A percentile compares a stretch with the other conserved stretches of the same genome.
phyloP scores from a whole-genome alignment of 2,888 invertebrate genomes.

The Acanthococcus lagerstroemiae region DNA sequence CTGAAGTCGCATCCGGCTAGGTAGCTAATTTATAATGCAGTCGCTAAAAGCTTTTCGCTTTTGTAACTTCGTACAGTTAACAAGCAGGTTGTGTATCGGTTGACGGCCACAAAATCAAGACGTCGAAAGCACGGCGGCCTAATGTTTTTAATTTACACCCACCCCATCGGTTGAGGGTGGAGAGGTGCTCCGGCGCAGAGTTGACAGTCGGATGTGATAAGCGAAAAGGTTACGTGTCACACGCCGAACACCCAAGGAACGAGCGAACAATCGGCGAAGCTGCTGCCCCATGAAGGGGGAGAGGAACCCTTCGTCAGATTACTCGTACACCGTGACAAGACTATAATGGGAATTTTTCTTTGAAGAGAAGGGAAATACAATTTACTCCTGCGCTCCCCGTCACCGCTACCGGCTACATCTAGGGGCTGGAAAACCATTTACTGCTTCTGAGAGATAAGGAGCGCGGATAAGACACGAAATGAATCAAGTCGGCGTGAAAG shows the following conservation, averaged over 20 bases:
- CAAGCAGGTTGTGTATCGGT: too few species aligned
- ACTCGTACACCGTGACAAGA: conserved; percentile 14
- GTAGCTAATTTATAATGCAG: too few species aligned
- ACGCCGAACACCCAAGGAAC: too few species aligned
- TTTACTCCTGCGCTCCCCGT: not conserved
- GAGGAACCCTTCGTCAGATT: conserved; percentile 3
- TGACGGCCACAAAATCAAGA: too few species aligned
- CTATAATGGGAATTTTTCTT: conserved; percentile 26
- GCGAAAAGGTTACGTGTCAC: conserved; percentile 1
- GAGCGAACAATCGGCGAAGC: too few species aligned
- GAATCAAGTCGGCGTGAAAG: conserved; percentile 17
- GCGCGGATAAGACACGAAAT: conserved; percentile 15
- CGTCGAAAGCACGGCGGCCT: too few species aligned
- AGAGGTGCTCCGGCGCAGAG: too few species aligned
- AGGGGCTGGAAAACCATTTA: conserved; percentile 23
- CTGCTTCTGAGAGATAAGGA: conserved; percentile 21
- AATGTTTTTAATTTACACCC: not conserved
- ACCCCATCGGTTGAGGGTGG: too few species aligned
- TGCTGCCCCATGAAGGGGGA: not conserved
- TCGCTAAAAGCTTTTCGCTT: too few species aligned
- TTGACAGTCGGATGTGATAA: not conserved
- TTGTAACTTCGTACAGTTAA: too few species aligned
- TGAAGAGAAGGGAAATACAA: not conserved
- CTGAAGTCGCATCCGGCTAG: too few species aligned
- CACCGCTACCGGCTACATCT: too few species aligned